A percentile compares a stretch with the other conserved stretches of the same genome.
Conservation (phyloP, 2,113 vertebrate species). For the Cricetomys ansorgei region DNA sequence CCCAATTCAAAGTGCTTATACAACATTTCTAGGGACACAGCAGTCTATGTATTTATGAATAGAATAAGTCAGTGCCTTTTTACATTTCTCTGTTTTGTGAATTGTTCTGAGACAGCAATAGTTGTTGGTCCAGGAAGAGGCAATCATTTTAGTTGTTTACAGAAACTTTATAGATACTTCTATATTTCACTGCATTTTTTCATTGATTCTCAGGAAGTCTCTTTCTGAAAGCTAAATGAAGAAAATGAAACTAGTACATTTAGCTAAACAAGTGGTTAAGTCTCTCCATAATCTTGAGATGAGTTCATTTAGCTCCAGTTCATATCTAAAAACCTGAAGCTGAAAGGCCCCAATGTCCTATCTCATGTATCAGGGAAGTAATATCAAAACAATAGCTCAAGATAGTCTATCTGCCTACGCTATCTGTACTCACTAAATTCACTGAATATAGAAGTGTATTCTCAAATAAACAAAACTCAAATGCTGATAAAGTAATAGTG, state of each 20-base stretch:
- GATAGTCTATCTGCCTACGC: background rate
- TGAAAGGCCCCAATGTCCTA: background rate
- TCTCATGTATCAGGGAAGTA: background rate
- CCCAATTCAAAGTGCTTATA: background rate
- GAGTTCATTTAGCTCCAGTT: background rate
- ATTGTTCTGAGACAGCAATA: background rate
- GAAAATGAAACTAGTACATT: background rate
- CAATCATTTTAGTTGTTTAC: background rate
- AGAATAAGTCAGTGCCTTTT: background rate
- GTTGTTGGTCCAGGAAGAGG: background rate
- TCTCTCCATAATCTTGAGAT: background rate
- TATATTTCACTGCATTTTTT: background rate
- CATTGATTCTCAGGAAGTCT: background rate
- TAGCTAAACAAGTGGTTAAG: background rate
- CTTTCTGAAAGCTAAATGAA: background rate
- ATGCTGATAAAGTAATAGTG: background rate
- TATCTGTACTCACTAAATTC: too few species aligned
- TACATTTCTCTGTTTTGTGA: background rate
- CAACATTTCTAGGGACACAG: background rate
- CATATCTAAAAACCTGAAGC: background rate
- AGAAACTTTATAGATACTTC: background rate
- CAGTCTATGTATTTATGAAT: background rate
- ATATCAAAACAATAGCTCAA: background rate
- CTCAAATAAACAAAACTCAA: background rate
- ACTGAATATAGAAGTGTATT: background rate